Conservation (phyloP, 2,888 invertebrate genomes). For the Macrosiphum euphorbiae region DNA sequence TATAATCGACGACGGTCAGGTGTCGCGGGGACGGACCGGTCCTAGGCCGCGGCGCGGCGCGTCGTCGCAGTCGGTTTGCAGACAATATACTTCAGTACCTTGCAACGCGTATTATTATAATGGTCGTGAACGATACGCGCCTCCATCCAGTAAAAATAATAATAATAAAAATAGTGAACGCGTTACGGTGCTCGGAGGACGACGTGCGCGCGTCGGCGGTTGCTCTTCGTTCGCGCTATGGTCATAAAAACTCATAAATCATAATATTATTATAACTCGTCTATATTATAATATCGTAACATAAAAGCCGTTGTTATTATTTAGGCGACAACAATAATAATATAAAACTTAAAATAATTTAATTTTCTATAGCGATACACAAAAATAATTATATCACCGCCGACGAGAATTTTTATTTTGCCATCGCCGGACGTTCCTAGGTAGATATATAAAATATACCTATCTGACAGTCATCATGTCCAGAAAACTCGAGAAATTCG, state of each 20-base stretch:
- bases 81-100: neutral
- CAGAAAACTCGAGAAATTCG: constrained; percentile 89
- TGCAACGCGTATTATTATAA: neutral
- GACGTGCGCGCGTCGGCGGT: neutral
- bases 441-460: neutral
- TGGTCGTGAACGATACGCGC: neutral
- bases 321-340: neutral
- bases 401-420: neutral
- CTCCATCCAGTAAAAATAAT: neutral
- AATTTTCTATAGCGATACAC: neutral
- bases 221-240: neutral
- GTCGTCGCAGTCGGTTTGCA: neutral
- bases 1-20: neutral
- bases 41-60: neutral
- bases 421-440: neutral
- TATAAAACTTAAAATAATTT: neutral
- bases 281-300: neutral
- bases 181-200: neutral
- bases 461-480: constrained; percentile 75
- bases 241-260: too few relatives aligned
- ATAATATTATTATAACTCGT: neutral
- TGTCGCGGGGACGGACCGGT: neutral
- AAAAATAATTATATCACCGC: neutral
- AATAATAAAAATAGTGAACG: constrained; percentile 30
- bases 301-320: neutral